phyloP scores from a whole-genome alignment of 2,797 vertebrate species.

The Chelonia mydas region DNA sequence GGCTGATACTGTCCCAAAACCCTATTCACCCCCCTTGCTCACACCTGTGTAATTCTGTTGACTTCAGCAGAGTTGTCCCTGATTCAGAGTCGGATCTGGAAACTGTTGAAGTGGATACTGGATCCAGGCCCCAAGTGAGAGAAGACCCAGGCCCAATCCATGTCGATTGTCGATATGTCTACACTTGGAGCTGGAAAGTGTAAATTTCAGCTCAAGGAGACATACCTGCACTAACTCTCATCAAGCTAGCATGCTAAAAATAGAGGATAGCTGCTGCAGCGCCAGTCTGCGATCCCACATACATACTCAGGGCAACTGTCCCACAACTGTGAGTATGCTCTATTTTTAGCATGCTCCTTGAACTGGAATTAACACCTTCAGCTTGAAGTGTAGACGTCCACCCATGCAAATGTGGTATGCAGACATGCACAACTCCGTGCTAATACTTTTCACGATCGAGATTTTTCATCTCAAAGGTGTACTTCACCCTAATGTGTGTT shows the following conservation, averaged over 20 bases:
- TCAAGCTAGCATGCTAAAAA: background rate
- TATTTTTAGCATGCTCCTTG: background rate
- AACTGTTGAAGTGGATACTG: background rate
- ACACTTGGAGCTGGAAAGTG: background rate
- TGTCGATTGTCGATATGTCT: background rate
- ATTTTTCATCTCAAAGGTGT: background rate
- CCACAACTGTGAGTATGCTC: background rate
- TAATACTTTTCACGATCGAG: rapidly evolving
- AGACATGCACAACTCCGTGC: background rate
- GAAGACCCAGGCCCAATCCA: background rate
- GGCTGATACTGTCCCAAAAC: background rate
- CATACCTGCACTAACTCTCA: background rate
- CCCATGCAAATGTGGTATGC: background rate
- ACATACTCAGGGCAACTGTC: background rate
- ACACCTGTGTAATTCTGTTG: background rate
- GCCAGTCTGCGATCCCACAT: background rate
- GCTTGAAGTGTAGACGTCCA: background rate
- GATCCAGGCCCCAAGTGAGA: background rate
- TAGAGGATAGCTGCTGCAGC: background rate
- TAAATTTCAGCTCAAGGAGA: background rate
- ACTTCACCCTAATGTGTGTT: background rate
- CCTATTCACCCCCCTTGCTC: background rate
- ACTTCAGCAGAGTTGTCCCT: background rate
- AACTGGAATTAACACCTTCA: background rate
- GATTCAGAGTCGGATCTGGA: rapidly evolving